Evolutionary conservation across 2,888 invertebrate species (phyloP).

Genomic region (Halictus ligatus): DNA sequence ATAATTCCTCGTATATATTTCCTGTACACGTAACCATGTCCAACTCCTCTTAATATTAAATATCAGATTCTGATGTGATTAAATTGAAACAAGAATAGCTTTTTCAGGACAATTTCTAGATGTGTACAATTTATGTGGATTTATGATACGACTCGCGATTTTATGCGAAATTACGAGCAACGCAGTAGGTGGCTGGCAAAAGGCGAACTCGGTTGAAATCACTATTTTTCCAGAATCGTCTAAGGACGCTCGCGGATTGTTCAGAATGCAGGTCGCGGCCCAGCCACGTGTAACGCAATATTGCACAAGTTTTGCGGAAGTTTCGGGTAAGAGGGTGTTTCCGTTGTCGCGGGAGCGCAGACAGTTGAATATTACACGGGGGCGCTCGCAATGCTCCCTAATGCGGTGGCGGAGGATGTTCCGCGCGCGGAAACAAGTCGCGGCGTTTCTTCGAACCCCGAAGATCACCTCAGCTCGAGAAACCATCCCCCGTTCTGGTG

Average conservation of each 20-base stretch:
- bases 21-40: neutral
- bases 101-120: neutral
- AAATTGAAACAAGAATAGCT: neutral
- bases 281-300: conserved; percentile 54
- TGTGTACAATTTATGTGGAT: neutral
- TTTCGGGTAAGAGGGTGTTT: conserved; percentile 36
- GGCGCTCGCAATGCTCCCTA: conserved; percentile 19
- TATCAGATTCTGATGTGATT: neutral
- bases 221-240: conserved; percentile 33
- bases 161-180: neutral
- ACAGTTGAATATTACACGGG: conserved; percentile 56
- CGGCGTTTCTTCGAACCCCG: neutral
- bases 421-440: conserved; percentile 4
- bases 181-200: neutral
- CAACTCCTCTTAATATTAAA: neutral
- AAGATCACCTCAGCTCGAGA: conserved; percentile 1
- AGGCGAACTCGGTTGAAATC: neutral
- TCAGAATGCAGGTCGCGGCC: conserved; percentile 40
- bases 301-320: conserved; percentile 48
- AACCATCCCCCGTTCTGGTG: neutral
- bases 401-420: conserved; percentile 1
- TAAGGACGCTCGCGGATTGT: conserved; percentile 23
- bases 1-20: neutral
- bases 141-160: neutral
- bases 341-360: conserved; percentile 44